Evolutionary conservation across 2,888 invertebrate species (phyloP), one percentile per base, ranked within the genome.

Genomic region (Protonemura montana): DNA sequence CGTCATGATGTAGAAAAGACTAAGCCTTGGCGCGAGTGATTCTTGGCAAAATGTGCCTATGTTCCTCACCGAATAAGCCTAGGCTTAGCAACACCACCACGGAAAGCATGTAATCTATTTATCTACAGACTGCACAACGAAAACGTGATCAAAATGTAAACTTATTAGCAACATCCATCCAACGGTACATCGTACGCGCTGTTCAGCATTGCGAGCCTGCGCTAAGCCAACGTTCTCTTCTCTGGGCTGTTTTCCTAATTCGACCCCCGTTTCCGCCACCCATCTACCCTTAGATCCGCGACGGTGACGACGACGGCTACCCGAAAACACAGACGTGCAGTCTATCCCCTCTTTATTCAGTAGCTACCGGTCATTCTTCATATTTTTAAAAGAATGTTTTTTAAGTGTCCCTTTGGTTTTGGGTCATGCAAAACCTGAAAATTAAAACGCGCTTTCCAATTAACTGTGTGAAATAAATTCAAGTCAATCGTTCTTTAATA

Each of bases 61-160:
- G 82, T 83, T 83, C 82, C n/a, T 78, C 25, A 83, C 82, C 25
- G 27, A 35, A n/a, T 59, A 59, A 59, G 13, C 59, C 82, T n/a
- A 41, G 35, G 82, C 35, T 83, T 83, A 83, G 21, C 82, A 83
- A 21, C 82, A n/a, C 42, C 41, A 83, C n/a, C 26, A n/a, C 25
- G 35, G 26, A 83, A 35, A 41, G 42, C 82, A 10, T 41, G 82
- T 83, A 83, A 83, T 83, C 82, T 83, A 83, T 83, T 83, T 83
- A 83, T 83, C 82, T 83, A 41, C 25, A 41, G 35, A 30, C 82
- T 82, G 29, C 35, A 82, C 82, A n/a, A 82, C 29, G 82, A 10
- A 30, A 25, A 83, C 82, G 82, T 83, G 82, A 83, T 83, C 82
- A 83, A 83, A 83, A 83, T 83, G 41, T 83, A 41, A 83, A 83